A percentile compares a stretch with the other conserved stretches of the same genome.
phyloP scores from a whole-genome alignment of 2,113 vertebrate genomes.

The Odobenus rosmarus region DNA sequence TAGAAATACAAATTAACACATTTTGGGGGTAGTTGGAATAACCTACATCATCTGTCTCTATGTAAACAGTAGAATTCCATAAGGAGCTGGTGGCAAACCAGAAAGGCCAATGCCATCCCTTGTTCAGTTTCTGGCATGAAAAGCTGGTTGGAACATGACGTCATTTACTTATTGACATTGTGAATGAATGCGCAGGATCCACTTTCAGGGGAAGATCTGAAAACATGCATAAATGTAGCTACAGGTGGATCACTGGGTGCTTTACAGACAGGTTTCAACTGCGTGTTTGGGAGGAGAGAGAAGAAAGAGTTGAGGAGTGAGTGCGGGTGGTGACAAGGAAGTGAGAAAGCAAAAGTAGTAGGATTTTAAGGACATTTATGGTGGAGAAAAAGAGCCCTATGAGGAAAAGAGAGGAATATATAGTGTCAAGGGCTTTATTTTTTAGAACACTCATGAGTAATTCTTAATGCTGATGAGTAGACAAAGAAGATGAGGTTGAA shows the following conservation, averaged over 20 bases:
- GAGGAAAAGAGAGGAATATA: background rate
- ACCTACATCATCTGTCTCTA: background rate
- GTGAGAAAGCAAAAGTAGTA: background rate
- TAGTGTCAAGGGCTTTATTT: background rate
- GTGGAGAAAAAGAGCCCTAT: background rate
- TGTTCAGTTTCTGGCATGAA: background rate
- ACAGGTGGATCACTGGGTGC: background rate
- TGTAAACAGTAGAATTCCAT: background rate
- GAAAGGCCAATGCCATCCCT: background rate
- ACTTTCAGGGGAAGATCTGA: no score
- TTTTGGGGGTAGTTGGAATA: background rate
- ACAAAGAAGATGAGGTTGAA: background rate
- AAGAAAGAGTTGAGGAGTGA: background rate
- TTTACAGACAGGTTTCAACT: background rate
- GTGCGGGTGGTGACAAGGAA: background rate
- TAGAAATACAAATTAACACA: background rate
- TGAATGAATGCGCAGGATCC: background rate
- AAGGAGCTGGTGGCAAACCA: background rate
- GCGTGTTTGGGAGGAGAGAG: background rate
- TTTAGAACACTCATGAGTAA: background rate
- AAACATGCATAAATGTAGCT: no score
- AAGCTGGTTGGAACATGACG: background rate
- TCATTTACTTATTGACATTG: background rate
- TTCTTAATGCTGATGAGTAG: background rate
- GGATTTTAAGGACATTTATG: background rate